Evolutionary conservation across 2,797 vertebrate species (phyloP), one percentile per base, ranked within the genome.

Genomic region (Hippocampus kuda): DNA sequence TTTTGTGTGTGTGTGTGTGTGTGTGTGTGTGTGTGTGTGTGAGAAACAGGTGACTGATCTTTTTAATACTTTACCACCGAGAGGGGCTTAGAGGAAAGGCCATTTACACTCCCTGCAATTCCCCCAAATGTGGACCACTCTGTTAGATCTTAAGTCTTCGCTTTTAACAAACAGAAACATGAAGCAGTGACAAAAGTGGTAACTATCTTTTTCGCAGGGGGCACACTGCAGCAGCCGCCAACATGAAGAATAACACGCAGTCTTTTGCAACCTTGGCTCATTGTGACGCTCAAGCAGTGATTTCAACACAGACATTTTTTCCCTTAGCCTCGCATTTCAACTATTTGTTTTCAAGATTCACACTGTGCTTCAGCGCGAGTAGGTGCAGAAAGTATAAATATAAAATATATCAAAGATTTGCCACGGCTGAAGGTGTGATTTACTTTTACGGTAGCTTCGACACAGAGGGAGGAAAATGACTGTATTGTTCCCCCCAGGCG

Each of bases 321-420:
- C 54, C 62, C 63, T 79, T 81, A 80, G 75, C 72, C 77, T 68
- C 16, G 0, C 27, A 76, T 79, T 83, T 72, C 60, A 66, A 71
- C 68, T 67, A 76, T 85, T 84, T 77, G 70, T 76, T 82, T 85
- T 72, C 46, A 38, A 72, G 69, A 66, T 74, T 85, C 78, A 70
- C 70, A 69, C 54, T 71, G 54, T 68, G 72, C 65, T 78, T 75
- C 42, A 42, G 60, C 72, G 70, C 67, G 69, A 76, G 15, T 49
- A 72, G 56, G 26, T 54, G 72, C 73, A 75, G 65, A 68, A 75
- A 73, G 18, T 53, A 65, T 16, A 72, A 84, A 75, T 72, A 75
- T 80, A 86, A 72, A 84, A 75, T 72, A 75, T 80, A 86, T 80
- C 76, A 77, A 77, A 83, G 65, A 72, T 76, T 69, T 74, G 26